Evolutionary conservation across 53 echinoderm and acorn worm genomes (phyloP), one percentile per base, ranked within the genome.

Genomic region (Apostichopus leukothele): DNA sequence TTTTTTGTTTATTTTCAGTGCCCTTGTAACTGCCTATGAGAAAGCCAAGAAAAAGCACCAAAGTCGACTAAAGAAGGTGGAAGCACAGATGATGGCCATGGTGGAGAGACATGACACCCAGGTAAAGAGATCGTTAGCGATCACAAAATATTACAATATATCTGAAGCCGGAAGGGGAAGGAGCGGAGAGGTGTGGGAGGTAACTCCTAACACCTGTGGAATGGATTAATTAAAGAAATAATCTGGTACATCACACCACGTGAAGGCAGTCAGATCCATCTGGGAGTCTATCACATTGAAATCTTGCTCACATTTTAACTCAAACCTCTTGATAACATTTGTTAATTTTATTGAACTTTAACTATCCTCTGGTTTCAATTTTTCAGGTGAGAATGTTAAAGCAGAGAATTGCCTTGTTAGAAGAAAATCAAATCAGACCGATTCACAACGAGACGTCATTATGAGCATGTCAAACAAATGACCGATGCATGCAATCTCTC

Each of bases 1-100:
- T 39, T 3, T 3, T 39, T 39, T 39, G 39, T 39, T 39, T 39
- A 57, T 57, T 68, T 88, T 6, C 89, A 97, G 98, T 95, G 98
- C 98, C 89, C 92, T 97, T 76, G 98, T 97, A 67, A 97, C 98
- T 53, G 98, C 98, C 16, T 97, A 97, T 83, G 98, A 97, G 89
- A 97, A 97, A 90, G 98, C 98, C 51, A 97, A 97, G 92, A 97
- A 97, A 90, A 97, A 97, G 79, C 98, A 97, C 73, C 98, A 97
- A 90, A 97, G 95, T 89, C 86, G 98, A 84, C 88, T 97, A 25
- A 95, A 97, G 94, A 97, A 97, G 54, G 89, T 95, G 73, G 98
- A 97, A 88, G 95, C 98, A 5, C 98, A 97, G 91, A 97, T 97
- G 98, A 95, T 97, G 94, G 97, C 95, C 14, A 95, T 96, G 96